Evolutionary conservation across 2,113 vertebrate genomes (phyloP), one percentile per base, ranked within the genome.

Genomic region (Mormoops blainvillei): DNA sequence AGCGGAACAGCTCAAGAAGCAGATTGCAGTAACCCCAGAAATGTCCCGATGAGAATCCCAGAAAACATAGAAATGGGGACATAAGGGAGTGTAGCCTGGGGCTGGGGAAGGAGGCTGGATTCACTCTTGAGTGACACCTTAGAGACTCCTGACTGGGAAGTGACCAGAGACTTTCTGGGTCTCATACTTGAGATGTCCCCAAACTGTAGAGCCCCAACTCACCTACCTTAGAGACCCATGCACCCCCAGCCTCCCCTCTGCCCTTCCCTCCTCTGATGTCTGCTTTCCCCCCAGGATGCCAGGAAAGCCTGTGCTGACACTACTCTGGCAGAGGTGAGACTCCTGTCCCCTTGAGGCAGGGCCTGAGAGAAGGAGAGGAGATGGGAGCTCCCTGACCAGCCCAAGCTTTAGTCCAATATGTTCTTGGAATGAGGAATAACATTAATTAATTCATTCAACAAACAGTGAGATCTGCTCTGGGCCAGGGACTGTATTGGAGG

Each of bases 1-100:
- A 97, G 99, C 99, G 5, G 99, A 99, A 93, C 99, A 98, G 96
- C 99, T 99, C 97, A 99, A 99, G 98, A 99, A 99, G 92, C 99
- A 99, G 98, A 99, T 99, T 95, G 99, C 99, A 94, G 99, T 99
- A 98, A 99, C 97, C 97, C 82, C 93, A 82, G 54, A 90, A 38
- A 87, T 65, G 54, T 90, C 48, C 67, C 38, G 2, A 63, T 19
- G 22, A 73, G 89, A 33, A 50, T 87, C 92, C 54, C 38, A 31
- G 52, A 24, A 68, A 92, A 77, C 48, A 54, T 43, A 52, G 43
- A 73, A 41, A 63, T 3, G 8, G 65, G 82, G 71, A 70, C 70
- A 12, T 2, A 31, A 56, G 93, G 94, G 73, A 83, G 63, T 50
- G 80, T 87, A 63, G 26, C 61, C 48, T 43, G 38, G 26, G 52